Evolutionary conservation across 2,797 vertebrate species (phyloP).

Genomic region (Tragopan temminckii): DNA sequence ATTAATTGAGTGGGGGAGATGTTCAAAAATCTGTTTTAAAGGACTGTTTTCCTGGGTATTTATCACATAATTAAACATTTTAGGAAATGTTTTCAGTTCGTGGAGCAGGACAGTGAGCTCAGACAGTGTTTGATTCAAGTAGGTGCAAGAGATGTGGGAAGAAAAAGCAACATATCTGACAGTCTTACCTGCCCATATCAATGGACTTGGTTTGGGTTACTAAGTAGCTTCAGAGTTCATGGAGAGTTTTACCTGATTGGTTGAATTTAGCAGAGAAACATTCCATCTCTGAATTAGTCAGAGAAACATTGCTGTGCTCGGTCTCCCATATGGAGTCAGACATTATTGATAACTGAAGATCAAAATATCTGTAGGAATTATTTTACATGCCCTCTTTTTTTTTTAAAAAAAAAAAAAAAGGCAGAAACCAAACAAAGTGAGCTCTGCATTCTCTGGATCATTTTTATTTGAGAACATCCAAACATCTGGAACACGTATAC

Average conservation of each 20-base stretch:
- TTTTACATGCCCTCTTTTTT: not conserved
- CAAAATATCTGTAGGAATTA: not conserved
- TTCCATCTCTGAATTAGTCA: not conserved
- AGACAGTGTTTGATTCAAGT: not conserved
- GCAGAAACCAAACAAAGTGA: not conserved
- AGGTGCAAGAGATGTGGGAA: not conserved
- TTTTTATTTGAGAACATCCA: not conserved
- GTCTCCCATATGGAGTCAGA: not conserved
- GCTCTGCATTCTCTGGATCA: not conserved
- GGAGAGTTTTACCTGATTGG: not conserved
- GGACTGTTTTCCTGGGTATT: not conserved
- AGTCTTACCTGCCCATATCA: not conserved
- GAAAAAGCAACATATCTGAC: not conserved
- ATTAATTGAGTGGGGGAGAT: not conserved
- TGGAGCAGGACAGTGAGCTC: not conserved
- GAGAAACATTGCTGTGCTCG: not conserved
- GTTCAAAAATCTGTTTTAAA: not conserved
- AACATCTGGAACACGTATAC: not conserved
- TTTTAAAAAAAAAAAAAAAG: not conserved
- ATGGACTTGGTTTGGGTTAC: not conserved
- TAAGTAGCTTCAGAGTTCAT: not conserved
- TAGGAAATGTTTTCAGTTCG: not conserved
- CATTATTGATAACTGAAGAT: not conserved
- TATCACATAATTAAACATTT: not conserved
- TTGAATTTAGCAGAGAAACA: not conserved